Percentiles rank a stretch among this genome's conserved stretches.
phyloP scores from a whole-genome alignment of 2,797 vertebrate species.

The Prionace glauca region DNA sequence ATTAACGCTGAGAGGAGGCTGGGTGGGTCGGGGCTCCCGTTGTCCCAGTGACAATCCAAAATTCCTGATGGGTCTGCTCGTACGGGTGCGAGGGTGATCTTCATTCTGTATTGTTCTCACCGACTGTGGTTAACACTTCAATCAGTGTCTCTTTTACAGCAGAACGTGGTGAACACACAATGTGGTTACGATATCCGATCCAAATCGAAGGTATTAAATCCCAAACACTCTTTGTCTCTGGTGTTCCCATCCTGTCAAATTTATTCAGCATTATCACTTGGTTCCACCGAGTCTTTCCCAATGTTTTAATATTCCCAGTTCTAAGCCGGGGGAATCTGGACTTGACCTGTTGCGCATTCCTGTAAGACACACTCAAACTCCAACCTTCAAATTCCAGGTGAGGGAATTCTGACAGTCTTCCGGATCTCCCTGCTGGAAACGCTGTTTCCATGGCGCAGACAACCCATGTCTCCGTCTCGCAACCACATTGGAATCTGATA shows the following conservation, averaged over 20 bases:
- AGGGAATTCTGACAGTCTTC: not conserved
- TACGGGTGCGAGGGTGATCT: no score
- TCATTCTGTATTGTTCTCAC: no score
- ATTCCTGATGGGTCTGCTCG: no score
- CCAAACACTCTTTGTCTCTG: no score
- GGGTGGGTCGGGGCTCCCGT: no score
- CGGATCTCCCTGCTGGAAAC: not conserved
- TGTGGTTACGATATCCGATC: constrained; percentile 73
- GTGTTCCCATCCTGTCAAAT: no score
- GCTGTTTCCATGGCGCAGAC: not conserved
- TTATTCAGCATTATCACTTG: not conserved
- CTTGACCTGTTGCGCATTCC: not conserved
- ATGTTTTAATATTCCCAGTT: not conserved
- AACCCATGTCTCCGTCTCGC: no score
- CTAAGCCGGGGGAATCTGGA: no score
- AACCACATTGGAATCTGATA: not conserved
- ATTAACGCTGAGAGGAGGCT: no score
- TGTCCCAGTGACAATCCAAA: no score
- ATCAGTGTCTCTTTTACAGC: constrained; percentile 50
- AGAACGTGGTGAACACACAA: constrained; percentile 74
- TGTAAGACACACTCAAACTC: not conserved
- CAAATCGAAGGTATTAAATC: constrained; percentile 42
- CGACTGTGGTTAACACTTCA: constrained; percentile 31
- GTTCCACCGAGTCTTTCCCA: no score
- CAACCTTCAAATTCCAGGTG: not conserved